Conservation (phyloP, 2,797 vertebrate genomes). For the Petrocephalus schoutedeni region DNA sequence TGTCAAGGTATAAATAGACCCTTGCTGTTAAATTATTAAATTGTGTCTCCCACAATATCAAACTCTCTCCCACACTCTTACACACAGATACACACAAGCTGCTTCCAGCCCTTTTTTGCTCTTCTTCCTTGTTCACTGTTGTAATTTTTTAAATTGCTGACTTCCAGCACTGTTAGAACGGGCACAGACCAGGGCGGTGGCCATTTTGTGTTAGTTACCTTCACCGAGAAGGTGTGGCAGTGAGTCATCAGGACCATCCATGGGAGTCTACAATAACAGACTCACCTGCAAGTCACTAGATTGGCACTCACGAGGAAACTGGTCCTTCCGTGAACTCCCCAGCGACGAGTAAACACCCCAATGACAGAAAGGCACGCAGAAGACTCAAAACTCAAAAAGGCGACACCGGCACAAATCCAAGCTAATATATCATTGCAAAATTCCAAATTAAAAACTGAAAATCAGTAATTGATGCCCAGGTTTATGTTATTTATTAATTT, state of each 20-base stretch:
- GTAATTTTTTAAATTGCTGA: not conserved
- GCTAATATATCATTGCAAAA: not conserved
- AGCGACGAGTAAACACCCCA: not conserved
- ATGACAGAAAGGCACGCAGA: not conserved
- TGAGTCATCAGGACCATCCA: not conserved
- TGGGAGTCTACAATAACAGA: not conserved
- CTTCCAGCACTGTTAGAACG: not conserved
- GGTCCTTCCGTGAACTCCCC: not conserved
- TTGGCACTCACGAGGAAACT: not conserved
- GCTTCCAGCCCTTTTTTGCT: not conserved
- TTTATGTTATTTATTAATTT: not conserved
- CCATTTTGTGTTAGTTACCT: constrained; percentile 1
- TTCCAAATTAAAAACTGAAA: not conserved
- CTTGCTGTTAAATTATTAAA: not conserved
- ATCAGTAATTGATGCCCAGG: not conserved
- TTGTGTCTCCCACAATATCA: not conserved
- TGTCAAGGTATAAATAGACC: not conserved
- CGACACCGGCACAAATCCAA: not conserved
- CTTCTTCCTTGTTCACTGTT: not conserved
- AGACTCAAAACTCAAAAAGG: not conserved
- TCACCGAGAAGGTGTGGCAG: not conserved
- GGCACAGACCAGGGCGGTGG: not conserved
- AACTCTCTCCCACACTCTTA: not conserved
- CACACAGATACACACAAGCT: not conserved
- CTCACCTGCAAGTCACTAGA: not conserved